Percentiles rank a stretch among this genome's conserved stretches.
Evolutionary conservation across 1,140 invertebrate genomes (phyloP).

Genomic region (Stratiolaelaps scimitus): DNA sequence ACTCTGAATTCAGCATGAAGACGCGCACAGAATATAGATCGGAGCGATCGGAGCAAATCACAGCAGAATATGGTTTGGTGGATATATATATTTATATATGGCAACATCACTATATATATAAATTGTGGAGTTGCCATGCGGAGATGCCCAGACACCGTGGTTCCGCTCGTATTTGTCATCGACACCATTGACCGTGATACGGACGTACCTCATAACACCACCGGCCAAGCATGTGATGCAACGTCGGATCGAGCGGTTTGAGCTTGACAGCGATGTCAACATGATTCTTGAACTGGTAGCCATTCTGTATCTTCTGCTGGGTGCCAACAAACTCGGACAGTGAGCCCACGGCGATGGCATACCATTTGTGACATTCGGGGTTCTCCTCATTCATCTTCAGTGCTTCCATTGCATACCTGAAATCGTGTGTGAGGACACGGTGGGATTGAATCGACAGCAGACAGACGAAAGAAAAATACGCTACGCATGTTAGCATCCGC

Average conservation of each 20-base stretch:
- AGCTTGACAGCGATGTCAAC: constrained; percentile 55
- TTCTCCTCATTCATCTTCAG: constrained; percentile 46
- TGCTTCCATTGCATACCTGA: constrained; percentile 49
- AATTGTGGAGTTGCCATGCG: background rate
- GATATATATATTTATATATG: constrained; percentile 1
- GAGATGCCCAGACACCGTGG: background rate
- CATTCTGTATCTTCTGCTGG: constrained; percentile 57
- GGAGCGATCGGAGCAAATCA: too few relatives aligned
- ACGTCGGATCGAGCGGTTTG: constrained; percentile 51
- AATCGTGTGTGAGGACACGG: too few relatives aligned
- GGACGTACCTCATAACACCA: constrained; percentile 54
- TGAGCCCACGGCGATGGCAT: constrained; percentile 56
- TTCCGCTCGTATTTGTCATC: background rate
- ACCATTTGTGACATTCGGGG: constrained; percentile 60
- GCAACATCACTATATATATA: too few relatives aligned
- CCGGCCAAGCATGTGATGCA: constrained; percentile 56
- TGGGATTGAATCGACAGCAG: too few relatives aligned
- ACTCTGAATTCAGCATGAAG: too few relatives aligned
- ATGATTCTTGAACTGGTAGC: constrained; percentile 55
- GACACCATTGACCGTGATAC: background rate
- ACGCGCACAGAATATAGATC: too few relatives aligned
- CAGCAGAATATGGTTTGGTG: background rate
- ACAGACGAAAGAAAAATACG: too few relatives aligned
- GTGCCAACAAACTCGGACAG: constrained; percentile 49
- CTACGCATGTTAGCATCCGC: too few relatives aligned